A percentile compares a stretch with the other conserved stretches of the same genome.
These are phyloP conservation scores for Oreochromis mossambicus DNA, from an alignment of 2,797 vertebrate genomes.

Conservation along the genomic window DNA sequence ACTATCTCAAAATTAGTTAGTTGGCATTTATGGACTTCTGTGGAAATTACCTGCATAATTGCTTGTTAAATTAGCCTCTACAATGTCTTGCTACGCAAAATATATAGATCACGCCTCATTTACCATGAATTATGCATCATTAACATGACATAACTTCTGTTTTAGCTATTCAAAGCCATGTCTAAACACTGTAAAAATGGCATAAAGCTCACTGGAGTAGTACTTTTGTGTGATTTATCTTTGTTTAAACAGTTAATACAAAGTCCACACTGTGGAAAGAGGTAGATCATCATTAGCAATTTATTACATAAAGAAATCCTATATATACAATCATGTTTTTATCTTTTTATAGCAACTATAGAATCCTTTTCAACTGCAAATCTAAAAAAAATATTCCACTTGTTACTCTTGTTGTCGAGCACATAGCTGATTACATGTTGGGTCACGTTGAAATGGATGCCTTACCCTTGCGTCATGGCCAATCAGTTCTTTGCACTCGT, in stretches of 20 bases:
- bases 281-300: background rate
- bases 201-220: background rate
- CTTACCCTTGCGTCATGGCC: slow-evolving; percentile 95
- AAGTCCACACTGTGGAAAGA: background rate
- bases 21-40: slow-evolving; percentile 40
- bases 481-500: slow-evolving; percentile 97
- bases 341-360: background rate
- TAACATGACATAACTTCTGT: slow-evolving; percentile 42
- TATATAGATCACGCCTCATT: slow-evolving; percentile 52
- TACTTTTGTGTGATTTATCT: background rate
- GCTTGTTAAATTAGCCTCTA: slow-evolving; percentile 54
- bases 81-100: slow-evolving; percentile 33
- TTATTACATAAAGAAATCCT: background rate
- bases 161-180: slow-evolving; percentile 5
- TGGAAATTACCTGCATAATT: slow-evolving; percentile 61
- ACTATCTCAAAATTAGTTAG: slow-evolving; percentile 36
- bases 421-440: slow-evolving; percentile 1
- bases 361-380: background rate
- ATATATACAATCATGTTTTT: background rate
- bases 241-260: background rate
- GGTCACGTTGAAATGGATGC: slow-evolving; percentile 10
- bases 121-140: slow-evolving; percentile 37
- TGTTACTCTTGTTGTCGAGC: background rate
- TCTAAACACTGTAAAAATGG: slow-evolving; percentile 19
- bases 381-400: background rate